phyloP scores from a whole-genome alignment of 2,797 vertebrate genomes.

The Holocentrus rufus region DNA sequence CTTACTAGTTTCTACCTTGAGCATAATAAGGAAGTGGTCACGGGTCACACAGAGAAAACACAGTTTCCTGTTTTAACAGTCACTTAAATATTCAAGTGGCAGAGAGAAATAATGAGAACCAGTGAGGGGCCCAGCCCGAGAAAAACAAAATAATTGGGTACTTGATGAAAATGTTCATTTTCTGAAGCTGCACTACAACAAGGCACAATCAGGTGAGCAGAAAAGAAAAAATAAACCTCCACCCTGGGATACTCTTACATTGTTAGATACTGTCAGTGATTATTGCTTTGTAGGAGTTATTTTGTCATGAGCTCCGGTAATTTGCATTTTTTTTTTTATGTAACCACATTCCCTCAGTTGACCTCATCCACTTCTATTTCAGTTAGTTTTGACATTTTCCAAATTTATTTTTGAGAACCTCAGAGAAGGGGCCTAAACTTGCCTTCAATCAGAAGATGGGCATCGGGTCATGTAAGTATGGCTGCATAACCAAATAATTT shows the following conservation, averaged over 20 bases:
- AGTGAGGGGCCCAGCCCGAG: slow-evolving; percentile 20
- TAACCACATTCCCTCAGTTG: slow-evolving; percentile 26
- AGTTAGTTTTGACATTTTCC: slow-evolving; percentile 63
- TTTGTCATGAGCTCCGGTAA: slow-evolving; percentile 14
- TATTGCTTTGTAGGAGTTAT: slow-evolving; percentile 38
- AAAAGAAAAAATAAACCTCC: slow-evolving; percentile 14
- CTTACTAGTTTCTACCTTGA: slow-evolving; percentile 62
- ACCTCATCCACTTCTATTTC: slow-evolving; percentile 29
- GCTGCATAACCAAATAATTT: too few species aligned
- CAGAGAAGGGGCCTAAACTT: slow-evolving; percentile 12
- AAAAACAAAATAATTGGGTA: slow-evolving; percentile 47
- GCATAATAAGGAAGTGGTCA: slow-evolving; percentile 91
- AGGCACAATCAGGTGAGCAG: slow-evolving; percentile 33
- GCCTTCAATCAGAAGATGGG: too few species aligned
- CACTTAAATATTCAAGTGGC: slow-evolving; percentile 76
- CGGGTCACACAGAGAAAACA: slow-evolving; percentile 78
- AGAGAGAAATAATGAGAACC: slow-evolving; percentile 52
- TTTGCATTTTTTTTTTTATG: slow-evolving; percentile 20
- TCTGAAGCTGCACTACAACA: slow-evolving; percentile 23
- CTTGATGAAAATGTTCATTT: slow-evolving; percentile 35
- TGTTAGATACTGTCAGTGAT: too few species aligned
- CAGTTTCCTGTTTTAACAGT: slow-evolving; percentile 88
- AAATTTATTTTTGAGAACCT: slow-evolving; percentile 33
- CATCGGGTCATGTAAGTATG: too few species aligned
- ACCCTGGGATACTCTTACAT: too few species aligned